Evolutionary conservation across 1,140 invertebrate species (phyloP).

Genomic region (Pentalonia nigronervosa): DNA sequence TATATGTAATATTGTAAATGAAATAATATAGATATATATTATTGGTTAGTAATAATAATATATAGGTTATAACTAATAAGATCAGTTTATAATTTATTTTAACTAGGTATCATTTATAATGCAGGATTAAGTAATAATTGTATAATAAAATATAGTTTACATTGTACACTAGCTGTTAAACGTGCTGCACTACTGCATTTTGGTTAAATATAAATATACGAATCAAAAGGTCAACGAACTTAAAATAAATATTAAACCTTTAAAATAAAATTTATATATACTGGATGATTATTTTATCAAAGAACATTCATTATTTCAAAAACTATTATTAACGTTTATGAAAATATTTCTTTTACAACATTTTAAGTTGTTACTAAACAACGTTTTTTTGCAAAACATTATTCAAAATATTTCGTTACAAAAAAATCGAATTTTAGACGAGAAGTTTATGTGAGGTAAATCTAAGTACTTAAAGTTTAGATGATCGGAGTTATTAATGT

Average conservation of each 20-base stretch:
- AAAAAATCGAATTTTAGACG: background rate
- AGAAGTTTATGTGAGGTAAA: too few species aligned
- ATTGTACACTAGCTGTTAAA: background rate
- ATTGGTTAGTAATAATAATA: background rate
- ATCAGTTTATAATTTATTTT: background rate
- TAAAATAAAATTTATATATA: conserved; percentile 9
- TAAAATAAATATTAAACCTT: conserved; percentile 13
- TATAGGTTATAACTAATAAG: background rate
- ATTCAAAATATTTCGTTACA: background rate
- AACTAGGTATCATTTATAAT: background rate
- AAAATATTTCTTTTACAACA: background rate
- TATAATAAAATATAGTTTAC: background rate
- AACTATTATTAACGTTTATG: background rate
- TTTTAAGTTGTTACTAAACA: background rate
- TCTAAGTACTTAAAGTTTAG: too few species aligned
- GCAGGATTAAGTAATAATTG: background rate
- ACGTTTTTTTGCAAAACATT: background rate
- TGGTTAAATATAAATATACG: background rate
- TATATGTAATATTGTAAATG: background rate
- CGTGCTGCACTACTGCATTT: background rate
- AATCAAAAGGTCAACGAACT: conserved; percentile 16
- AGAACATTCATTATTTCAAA: background rate
- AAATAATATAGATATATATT: background rate
- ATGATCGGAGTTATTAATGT: too few species aligned
- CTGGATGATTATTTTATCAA: background rate